Evolutionary conservation across 2,888 invertebrate genomes (phyloP).

Genomic region (Melanargia galathea): DNA sequence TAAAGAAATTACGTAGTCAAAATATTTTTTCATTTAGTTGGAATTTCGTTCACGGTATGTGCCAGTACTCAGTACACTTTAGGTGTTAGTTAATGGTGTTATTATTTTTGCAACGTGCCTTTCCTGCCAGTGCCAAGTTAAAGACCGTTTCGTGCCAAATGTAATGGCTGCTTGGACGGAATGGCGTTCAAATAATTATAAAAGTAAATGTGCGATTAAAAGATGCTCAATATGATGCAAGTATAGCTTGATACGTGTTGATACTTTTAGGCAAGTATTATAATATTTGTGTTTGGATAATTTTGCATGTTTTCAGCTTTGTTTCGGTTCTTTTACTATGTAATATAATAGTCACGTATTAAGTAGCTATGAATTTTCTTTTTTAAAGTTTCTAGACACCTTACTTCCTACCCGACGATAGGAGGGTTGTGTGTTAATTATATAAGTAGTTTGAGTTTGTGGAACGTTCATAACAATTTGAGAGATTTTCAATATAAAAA

Average conservation of each 20-base stretch:
- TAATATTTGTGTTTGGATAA: not conserved
- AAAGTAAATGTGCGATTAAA: conserved; percentile 20
- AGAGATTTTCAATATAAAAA: no score
- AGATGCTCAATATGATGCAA: not conserved
- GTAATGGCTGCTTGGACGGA: conserved; percentile 29
- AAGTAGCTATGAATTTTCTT: no score
- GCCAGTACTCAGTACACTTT: not conserved
- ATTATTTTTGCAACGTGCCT: conserved; percentile 33
- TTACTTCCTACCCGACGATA: no score
- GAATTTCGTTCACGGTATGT: conserved; percentile 3
- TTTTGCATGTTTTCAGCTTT: not conserved
- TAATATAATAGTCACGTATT: no score
- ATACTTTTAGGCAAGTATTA: not conserved
- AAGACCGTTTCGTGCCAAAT: conserved; percentile 35
- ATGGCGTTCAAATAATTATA: conserved; percentile 27
- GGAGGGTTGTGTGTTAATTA: no score
- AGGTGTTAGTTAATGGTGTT: conserved; percentile 28
- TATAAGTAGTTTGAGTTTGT: no score
- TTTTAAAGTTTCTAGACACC: no score
- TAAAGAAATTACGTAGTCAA: not conserved
- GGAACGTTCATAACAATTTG: no score
- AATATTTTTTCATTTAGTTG: conserved; percentile 12
- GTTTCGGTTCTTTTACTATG: not conserved
- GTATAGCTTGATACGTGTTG: no score
- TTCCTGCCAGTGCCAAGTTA: conserved; percentile 33